Evolutionary conservation across 2,888 invertebrate genomes (phyloP).

Genomic region (Alviniconcha strummeri): DNA sequence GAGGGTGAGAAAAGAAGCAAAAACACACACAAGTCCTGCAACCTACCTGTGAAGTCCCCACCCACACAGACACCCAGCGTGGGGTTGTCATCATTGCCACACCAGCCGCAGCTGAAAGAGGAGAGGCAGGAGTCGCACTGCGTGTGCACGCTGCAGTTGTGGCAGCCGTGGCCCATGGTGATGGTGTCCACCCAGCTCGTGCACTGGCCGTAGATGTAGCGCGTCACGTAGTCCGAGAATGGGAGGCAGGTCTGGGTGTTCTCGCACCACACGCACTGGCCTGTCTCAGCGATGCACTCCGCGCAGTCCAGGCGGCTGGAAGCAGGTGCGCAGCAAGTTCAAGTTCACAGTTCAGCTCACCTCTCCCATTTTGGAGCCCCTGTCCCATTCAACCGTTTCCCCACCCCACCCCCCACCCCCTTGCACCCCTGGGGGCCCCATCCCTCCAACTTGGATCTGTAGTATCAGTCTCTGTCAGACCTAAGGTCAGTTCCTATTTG

Average conservation of each 20-base stretch:
- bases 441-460: no score
- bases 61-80: constrained; percentile 81
- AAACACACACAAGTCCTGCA: background rate
- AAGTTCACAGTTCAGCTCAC: no score
- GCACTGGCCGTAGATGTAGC: constrained; percentile 94
- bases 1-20: no score
- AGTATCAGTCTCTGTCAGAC: no score
- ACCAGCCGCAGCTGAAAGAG: constrained; percentile 95
- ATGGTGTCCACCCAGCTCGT: constrained; percentile 89
- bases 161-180: constrained; percentile 53
- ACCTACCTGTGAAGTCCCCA: constrained; percentile 69
- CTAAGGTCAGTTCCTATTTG: no score
- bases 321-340: constrained; percentile 10
- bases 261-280: constrained; percentile 96
- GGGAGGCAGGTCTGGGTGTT: constrained; percentile 92
- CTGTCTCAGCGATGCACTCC: constrained; percentile 86
- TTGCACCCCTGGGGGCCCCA: no score
- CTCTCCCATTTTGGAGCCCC: no score
- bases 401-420: no score
- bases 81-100: constrained; percentile 90
- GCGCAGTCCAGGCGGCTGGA: constrained; percentile 66
- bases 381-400: no score
- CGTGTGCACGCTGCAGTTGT: constrained; percentile 63
- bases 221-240: constrained; percentile 95
- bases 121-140: constrained; percentile 80